Evolutionary conservation across 1,140 invertebrate genomes (phyloP).

Genomic region (Limonius californicus): DNA sequence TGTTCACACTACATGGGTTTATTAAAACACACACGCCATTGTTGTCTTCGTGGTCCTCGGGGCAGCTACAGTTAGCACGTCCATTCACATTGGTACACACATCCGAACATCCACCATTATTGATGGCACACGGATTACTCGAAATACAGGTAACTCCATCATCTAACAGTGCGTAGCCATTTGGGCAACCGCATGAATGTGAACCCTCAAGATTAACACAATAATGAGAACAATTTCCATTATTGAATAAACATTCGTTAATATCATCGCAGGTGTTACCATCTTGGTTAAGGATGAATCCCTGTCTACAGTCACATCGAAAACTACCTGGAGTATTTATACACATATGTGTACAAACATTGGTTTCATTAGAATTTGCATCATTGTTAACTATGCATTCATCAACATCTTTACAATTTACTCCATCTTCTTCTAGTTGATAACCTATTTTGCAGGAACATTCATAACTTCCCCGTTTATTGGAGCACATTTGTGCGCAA

Average conservation of each 20-base stretch:
- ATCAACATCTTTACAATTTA: conserved; percentile 59
- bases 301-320: conserved; percentile 58
- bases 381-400: conserved; percentile 52
- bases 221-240: conserved; percentile 54
- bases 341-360: conserved; percentile 49
- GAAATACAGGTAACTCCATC: conserved; percentile 51
- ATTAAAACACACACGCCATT: conserved; percentile 48
- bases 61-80: conserved; percentile 45
- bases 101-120: conserved; percentile 54
- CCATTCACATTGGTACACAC: conserved; percentile 57
- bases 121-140: conserved; percentile 56
- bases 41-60: conserved; percentile 47
- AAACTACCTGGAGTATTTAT: conserved; percentile 52
- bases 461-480: conserved; percentile 52
- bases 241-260: conserved; percentile 59
- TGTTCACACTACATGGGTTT: conserved; percentile 51
- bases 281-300: conserved; percentile 49
- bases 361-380: conserved; percentile 37
- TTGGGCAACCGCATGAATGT: conserved; percentile 58
- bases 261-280: conserved; percentile 53
- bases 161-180: conserved; percentile 45
- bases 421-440: conserved; percentile 49
- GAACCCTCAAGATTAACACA: conserved; percentile 65
- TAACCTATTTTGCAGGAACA: conserved; percentile 54
- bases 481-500: conserved; percentile 50